Base-by-base conservation (phyloP, 64 coral and sea anemone genomes). In the Acropora yongei region DNA sequence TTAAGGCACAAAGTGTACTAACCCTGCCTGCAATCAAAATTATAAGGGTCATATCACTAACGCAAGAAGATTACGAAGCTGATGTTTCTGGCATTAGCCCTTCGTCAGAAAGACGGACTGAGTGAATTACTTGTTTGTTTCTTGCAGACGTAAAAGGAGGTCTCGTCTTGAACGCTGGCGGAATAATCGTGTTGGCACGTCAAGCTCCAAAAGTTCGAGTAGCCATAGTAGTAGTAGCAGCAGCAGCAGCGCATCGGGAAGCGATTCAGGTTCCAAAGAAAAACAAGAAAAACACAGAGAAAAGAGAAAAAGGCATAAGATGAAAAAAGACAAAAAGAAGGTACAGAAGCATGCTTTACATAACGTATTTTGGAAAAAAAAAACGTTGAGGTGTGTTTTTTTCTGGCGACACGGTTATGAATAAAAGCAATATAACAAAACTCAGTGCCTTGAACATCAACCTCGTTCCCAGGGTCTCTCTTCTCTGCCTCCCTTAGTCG, bases 121-220 rank as follows among this genome's bases (percentile, higher is more conserved):
- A 68, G 63, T 68, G 17, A 11, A 4, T 68, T 67, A 13, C 12
- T 55, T 55, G 51, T 7, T 55, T 68, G 17, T 68, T 68, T 13
- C 17, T 68, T 68, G 63, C 45, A 93, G 91, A 16, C 82, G 91
- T 49, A 86, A 87, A 53, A 65, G 85, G 50, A 93, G 77, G 61
- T 78, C 80, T 47, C 73, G 91, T 1, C 47, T 43, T 72, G 91
- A 93, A 42, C 91, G 91, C 84, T 93, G 91, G 91, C 68, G 84
- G 12, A 63, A 93, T 71, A 87, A 93, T 80, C 83, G 84, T 2
- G 91, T 93, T 2, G 91, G 91, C 7, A 93, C 91, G 41, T 87
- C 79, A 48, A 87, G 74, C 9, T 93, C 91, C 9, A 63, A 79
- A 47, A 83, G 85, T 19, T 87, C 82, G 16, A 63, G 60, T 12